Evolutionary conservation across 2,113 vertebrate genomes (phyloP).

Genomic region (Anser cygnoides): DNA sequence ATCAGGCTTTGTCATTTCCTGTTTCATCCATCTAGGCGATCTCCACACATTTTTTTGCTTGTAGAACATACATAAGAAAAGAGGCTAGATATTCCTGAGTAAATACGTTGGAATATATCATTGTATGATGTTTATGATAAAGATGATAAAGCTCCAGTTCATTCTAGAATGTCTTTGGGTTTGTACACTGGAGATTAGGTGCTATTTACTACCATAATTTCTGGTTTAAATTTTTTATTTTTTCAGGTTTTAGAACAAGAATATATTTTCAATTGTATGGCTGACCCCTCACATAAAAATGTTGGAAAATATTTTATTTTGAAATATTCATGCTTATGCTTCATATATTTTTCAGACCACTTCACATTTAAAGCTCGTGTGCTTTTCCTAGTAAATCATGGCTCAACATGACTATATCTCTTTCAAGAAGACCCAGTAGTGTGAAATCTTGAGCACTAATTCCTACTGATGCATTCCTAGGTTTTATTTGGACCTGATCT

Average conservation of each 20-base stretch:
- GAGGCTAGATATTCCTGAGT: neutral
- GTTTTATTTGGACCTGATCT: neutral
- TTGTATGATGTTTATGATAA: neutral
- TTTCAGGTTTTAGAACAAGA: conserved; percentile 41
- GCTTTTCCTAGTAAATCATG: conserved; percentile 33
- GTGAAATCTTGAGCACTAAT: neutral
- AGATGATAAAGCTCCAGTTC: neutral
- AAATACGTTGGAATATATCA: neutral
- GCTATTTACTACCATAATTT: neutral
- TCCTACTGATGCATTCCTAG: neutral
- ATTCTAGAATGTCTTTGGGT: neutral
- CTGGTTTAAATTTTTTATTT: conserved; percentile 11
- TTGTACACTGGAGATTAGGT: neutral
- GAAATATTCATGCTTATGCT: conserved; percentile 28
- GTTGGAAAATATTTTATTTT: conserved; percentile 56
- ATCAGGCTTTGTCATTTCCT: neutral
- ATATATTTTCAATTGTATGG: neutral
- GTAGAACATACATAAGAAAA: neutral
- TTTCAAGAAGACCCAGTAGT: neutral
- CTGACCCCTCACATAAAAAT: conserved; percentile 31
- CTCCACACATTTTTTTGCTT: neutral
- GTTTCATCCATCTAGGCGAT: neutral
- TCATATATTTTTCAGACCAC: conserved; percentile 37
- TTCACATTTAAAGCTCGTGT: neutral
- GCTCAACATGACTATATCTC: neutral